phyloP scores from a whole-genome alignment of 2,113 vertebrate genomes.

The Limnothrissa miodon region DNA sequence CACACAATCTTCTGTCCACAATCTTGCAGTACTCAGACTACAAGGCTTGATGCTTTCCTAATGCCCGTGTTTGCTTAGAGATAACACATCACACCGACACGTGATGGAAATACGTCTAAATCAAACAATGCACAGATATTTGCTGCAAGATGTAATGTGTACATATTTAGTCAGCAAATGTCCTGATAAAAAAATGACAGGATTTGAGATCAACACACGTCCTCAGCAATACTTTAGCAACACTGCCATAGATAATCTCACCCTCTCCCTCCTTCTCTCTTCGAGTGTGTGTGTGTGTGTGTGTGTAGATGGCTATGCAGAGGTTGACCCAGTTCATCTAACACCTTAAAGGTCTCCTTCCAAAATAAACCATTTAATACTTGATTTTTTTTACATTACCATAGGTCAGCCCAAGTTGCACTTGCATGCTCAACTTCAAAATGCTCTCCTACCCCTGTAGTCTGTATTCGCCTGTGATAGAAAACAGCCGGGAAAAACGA shows the following conservation, averaged over 20 bases:
- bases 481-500: too few relatives aligned
- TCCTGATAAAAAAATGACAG: not conserved
- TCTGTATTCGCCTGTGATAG: too few relatives aligned
- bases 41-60: not conserved
- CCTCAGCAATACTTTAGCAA: not conserved
- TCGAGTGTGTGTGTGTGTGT: not conserved
- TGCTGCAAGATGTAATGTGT: not conserved
- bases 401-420: too few relatives aligned
- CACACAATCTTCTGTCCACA: conserved; percentile 2
- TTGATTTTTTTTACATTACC: too few relatives aligned
- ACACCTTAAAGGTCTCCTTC: too few relatives aligned
- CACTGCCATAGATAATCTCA: not conserved
- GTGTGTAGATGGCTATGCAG: not conserved
- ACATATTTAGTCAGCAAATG: conserved; percentile 14
- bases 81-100: not conserved
- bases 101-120: not conserved
- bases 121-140: not conserved
- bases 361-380: too few relatives aligned
- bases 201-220: not conserved
- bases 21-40: not conserved
- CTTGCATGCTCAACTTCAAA: too few relatives aligned
- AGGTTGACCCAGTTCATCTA: too few relatives aligned
- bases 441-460: too few relatives aligned
- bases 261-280: not conserved
- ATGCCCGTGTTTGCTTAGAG: not conserved